Evolutionary conservation across 2,797 vertebrate species (phyloP).

Genomic region (Gephyroberyx darwinii): DNA sequence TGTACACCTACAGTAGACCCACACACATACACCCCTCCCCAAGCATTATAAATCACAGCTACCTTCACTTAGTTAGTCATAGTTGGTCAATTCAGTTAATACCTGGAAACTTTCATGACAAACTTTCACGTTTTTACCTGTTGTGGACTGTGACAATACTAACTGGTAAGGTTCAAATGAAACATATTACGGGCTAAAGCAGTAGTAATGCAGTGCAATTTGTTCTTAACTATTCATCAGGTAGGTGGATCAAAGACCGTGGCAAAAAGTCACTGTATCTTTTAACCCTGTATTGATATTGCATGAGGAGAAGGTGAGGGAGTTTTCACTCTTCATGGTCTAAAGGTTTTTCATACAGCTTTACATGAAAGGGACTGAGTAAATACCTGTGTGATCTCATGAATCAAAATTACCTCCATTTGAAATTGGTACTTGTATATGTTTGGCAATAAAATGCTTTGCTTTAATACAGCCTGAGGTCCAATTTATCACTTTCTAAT

Average conservation of each 20-base stretch:
- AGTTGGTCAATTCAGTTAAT: too few species aligned
- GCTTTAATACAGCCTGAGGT: background rate
- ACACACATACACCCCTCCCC: slow-evolving; percentile 6
- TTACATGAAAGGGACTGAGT: background rate
- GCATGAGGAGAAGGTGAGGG: background rate
- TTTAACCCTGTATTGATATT: background rate
- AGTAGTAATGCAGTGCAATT: background rate
- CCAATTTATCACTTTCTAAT: background rate
- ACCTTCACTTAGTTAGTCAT: background rate
- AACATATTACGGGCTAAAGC: background rate
- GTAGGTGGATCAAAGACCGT: slow-evolving; percentile 56
- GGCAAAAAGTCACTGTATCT: slow-evolving; percentile 68
- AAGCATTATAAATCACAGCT: slow-evolving; percentile 26
- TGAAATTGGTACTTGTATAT: background rate
- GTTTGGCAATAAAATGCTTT: background rate
- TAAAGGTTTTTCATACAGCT: background rate
- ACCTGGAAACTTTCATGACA: background rate
- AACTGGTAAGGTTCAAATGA: background rate
- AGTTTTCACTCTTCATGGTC: background rate
- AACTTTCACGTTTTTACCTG: background rate
- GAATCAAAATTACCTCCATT: background rate
- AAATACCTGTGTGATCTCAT: background rate
- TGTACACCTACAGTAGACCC: background rate
- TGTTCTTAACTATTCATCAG: background rate
- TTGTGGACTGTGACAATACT: background rate